Conservation (phyloP, 1,140 invertebrate genomes). For the Scaptomyza montana region DNA sequence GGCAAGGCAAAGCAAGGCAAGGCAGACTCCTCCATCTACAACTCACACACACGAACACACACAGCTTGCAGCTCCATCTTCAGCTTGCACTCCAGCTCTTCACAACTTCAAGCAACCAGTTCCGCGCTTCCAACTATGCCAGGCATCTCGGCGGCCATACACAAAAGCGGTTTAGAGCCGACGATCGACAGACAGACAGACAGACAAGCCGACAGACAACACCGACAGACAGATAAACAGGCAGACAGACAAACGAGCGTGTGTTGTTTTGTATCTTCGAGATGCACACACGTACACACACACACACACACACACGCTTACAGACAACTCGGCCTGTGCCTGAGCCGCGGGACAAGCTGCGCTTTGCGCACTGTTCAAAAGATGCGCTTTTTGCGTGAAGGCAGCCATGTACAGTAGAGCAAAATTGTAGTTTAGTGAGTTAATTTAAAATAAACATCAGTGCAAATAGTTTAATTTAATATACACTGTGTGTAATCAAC, state of each 20-base stretch:
- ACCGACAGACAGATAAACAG: conserved; percentile 17
- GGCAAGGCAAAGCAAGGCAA: conserved; percentile 36
- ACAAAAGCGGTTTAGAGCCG: conserved; percentile 77
- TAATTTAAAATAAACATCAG: too few species aligned
- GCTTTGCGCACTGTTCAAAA: conserved; percentile 78
- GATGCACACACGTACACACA: conserved; percentile 65
- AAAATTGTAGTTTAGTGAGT: not conserved
- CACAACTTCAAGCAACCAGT: conserved; percentile 61
- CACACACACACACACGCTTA: conserved; percentile 43
- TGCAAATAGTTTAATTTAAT: too few species aligned
- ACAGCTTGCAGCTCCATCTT: conserved; percentile 29
- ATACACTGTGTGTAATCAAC: not conserved
- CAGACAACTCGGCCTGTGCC: conserved; percentile 28
- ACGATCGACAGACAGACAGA: conserved; percentile 56
- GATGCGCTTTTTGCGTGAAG: conserved; percentile 79
- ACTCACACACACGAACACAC: not conserved
- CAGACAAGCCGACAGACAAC: conserved; percentile 44
- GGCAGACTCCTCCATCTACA: conserved; percentile 33
- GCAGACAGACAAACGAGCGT: conserved; percentile 43
- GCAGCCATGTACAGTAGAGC: conserved; percentile 53
- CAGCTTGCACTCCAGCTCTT: conserved; percentile 3
- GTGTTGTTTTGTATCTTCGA: conserved; percentile 75
- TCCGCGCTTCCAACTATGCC: conserved; percentile 78
- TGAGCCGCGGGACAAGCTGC: conserved; percentile 60
- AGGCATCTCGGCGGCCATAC: conserved; percentile 74